Percentiles rank a stretch among this genome's conserved stretches.
Evolutionary conservation across 2,113 vertebrate genomes (phyloP).

Genomic region (Ameiurus melas): DNA sequence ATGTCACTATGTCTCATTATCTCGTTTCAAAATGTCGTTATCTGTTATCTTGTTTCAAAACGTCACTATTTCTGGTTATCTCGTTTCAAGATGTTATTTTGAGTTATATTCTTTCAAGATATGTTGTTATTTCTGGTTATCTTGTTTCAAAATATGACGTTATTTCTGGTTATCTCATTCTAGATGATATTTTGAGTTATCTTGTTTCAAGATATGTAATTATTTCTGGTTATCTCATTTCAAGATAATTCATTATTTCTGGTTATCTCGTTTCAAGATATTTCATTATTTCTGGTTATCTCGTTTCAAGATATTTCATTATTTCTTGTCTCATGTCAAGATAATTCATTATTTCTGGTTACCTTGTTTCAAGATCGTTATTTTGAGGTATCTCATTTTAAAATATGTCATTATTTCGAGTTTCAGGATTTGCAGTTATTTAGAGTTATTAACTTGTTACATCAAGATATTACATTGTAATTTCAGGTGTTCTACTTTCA

Average conservation of each 20-base stretch:
- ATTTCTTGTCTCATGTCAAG: neutral
- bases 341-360: neutral
- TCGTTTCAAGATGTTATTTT: neutral
- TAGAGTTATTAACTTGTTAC: neutral
- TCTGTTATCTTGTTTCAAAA: too few species aligned
- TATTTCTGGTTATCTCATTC: neutral
- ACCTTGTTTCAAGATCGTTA: too few species aligned
- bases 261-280: neutral
- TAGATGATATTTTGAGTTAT: too few species aligned
- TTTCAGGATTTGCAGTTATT: neutral
- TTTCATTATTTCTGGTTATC: too few species aligned
- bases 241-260: neutral
- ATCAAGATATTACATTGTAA: neutral
- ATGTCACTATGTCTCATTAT: too few species aligned
- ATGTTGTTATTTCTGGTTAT: neutral
- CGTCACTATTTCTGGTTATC: neutral
- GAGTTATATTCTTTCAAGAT: neutral
- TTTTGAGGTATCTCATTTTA: neutral
- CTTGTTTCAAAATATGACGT: neutral
- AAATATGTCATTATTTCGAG: neutral
- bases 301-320: neutral
- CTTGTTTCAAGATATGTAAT: too few species aligned
- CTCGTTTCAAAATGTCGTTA: too few species aligned
- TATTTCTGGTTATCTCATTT: neutral
- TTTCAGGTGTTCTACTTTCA: neutral